phyloP scores from a whole-genome alignment of 2,113 vertebrate genomes.

The Phainopepla nitens region DNA sequence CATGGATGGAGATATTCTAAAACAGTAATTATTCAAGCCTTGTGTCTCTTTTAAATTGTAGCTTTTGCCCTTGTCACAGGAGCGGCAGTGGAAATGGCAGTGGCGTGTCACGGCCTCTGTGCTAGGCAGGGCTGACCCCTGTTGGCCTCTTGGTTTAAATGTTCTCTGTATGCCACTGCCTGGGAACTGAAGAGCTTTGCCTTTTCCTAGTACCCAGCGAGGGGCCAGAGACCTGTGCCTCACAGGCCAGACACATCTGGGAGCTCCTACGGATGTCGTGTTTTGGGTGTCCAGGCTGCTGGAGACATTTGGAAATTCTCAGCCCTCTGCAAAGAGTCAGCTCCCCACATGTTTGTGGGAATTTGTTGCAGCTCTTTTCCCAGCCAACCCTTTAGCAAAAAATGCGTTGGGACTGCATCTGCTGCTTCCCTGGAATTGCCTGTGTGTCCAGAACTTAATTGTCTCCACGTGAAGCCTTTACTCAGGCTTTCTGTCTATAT shows the following conservation, averaged over 20 bases:
- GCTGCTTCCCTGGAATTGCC: neutral
- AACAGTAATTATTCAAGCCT: neutral
- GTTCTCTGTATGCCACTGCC: neutral
- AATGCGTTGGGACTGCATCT: neutral
- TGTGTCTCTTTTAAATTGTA: neutral
- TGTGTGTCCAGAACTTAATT: neutral
- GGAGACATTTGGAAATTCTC: neutral
- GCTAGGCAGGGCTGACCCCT: slow-evolving; percentile 27
- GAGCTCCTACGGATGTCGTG: neutral
- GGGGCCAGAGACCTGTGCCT: neutral
- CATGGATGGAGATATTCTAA: neutral
- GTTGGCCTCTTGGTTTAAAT: neutral
- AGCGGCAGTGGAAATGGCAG: neutral
- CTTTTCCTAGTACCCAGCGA: neutral
- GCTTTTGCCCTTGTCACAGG: neutral
- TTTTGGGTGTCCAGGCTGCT: neutral
- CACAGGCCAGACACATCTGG: neutral
- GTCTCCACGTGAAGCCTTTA: accelerated
- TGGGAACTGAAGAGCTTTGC: neutral
- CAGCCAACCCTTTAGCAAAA: neutral
- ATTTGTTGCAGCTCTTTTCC: neutral
- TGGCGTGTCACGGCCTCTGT: accelerated
- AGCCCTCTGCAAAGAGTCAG: neutral
- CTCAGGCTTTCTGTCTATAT: neutral
- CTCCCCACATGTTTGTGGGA: accelerated